phyloP scores from a whole-genome alignment of 2,888 invertebrate genomes.

The Uropetala carovei region DNA sequence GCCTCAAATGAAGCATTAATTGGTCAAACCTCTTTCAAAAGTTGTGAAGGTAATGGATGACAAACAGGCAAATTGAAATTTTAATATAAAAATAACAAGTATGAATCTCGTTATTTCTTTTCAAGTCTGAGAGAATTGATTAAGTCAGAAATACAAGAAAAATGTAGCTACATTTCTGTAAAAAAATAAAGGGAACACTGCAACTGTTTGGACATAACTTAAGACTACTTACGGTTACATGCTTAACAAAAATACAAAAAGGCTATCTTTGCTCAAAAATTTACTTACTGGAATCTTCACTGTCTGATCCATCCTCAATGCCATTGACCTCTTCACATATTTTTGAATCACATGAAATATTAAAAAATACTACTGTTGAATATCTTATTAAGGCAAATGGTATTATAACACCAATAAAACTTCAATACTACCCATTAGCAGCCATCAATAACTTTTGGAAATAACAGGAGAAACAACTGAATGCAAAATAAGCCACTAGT shows the following conservation, averaged over 20 bases:
- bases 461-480: too few relatives aligned
- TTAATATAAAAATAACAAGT: too few relatives aligned
- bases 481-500: too few relatives aligned
- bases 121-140: too few relatives aligned
- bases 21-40: too few relatives aligned
- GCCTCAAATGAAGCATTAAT: too few relatives aligned
- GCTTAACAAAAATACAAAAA: background rate
- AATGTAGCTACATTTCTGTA: constrained; percentile 22
- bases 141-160: background rate
- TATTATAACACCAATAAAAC: too few relatives aligned
- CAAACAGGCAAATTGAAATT: too few relatives aligned
- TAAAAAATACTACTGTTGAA: constrained; percentile 37
- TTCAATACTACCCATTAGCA: too few relatives aligned
- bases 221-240: background rate
- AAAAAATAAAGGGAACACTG: background rate
- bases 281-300: constrained; percentile 51
- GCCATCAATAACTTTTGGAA: too few relatives aligned
- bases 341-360: constrained; percentile 47
- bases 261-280: background rate
- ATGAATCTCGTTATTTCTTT: too few relatives aligned
- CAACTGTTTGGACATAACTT: background rate
- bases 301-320: constrained; percentile 37
- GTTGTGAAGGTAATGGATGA: too few relatives aligned
- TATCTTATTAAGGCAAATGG: background rate
- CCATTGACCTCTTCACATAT: constrained; percentile 37